These are phyloP conservation scores for Rhyacichthys aspro DNA, from an alignment of 2,797 vertebrate species.

Conservation along the genomic window DNA sequence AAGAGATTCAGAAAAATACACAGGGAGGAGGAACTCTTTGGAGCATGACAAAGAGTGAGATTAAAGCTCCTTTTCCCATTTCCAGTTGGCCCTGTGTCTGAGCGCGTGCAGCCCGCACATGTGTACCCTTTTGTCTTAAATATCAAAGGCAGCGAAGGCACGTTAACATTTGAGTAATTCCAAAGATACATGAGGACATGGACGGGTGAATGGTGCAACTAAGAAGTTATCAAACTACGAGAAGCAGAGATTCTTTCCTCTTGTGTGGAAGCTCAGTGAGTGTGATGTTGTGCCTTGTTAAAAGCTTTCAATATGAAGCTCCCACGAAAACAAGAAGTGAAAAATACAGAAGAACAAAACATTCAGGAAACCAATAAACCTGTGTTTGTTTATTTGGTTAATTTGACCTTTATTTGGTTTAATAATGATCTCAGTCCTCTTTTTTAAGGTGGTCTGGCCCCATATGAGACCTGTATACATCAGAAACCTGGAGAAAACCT, in stretches of 20 bases:
- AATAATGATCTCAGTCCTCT: too few relatives aligned
- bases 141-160: constrained; percentile 94
- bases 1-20: constrained; percentile 73
- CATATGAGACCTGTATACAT: too few relatives aligned
- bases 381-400: too few relatives aligned
- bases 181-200: constrained; percentile 87
- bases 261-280: constrained; percentile 66
- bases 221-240: constrained; percentile 84
- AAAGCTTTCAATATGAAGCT: too few relatives aligned
- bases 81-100: constrained; percentile 80
- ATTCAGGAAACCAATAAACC: too few relatives aligned
- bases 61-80: constrained; percentile 82
- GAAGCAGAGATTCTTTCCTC: constrained; percentile 52
- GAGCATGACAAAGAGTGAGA: constrained; percentile 85
- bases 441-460: too few relatives aligned
- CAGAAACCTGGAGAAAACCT: too few relatives aligned
- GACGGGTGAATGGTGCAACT: constrained; percentile 85
- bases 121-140: constrained; percentile 98
- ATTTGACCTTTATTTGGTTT: too few relatives aligned
- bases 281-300: not conserved
- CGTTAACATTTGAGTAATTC: constrained; percentile 98
- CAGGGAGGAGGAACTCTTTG: constrained; percentile 79
- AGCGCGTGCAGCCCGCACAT: constrained; percentile 65
- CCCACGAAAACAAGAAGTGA: too few relatives aligned
- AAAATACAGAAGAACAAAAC: too few relatives aligned